Evolutionary conservation across 1,140 invertebrate species (phyloP), one percentile per base, ranked within the genome.

Genomic region (Drosophila busckii): DNA sequence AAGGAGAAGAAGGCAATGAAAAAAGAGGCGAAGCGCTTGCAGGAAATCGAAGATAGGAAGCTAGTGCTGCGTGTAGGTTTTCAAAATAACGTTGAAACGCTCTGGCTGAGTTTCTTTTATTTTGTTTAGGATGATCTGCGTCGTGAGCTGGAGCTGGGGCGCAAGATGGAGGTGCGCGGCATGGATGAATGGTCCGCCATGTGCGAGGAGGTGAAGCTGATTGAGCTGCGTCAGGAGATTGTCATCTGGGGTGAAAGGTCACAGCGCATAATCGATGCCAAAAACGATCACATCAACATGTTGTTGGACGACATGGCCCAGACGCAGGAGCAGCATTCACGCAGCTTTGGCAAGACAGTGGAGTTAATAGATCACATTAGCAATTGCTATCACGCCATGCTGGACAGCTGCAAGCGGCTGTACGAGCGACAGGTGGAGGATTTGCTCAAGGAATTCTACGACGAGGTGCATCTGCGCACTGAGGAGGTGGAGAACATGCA

Each of bases 351-450:
- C 31, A 64, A 53, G 2, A 70, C 75, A 0, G 9, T 85, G 1
- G 62, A 84, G 20, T 19, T 76, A 25, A 56, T 85, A n/a, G 73
- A 86, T 46, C 84, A 84, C 60, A 70, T 85, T 22, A 32, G 22
- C 1, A 61, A 73, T 8, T 84, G 69, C 41, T 85, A 75, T 15
- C 66, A 70, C 10, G 60, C 34, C 4, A 66, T 85, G 48, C 13
- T 85, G 4, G 59, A 56, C 8, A 35, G 52, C 2, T 22, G 40
- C 1, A 53, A 60, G 17, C 65, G 34, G 1, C 55, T 69, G 34
- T 86, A 86, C 22, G 70, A 75, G 12, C 31, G 41, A n/a, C 58
- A 86, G 41, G 73, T 78, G 0, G 70, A 68, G 12, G 73, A 82
- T n/a, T 20, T 85, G 10, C 61, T 86, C 0, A 23, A 61, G 4